A percentile compares a stretch with the other conserved stretches of the same genome.
These are phyloP conservation scores for Microcebus lehilahytsara DNA, from an alignment of 2,113 vertebrate genomes.

Conservation along the genomic window DNA sequence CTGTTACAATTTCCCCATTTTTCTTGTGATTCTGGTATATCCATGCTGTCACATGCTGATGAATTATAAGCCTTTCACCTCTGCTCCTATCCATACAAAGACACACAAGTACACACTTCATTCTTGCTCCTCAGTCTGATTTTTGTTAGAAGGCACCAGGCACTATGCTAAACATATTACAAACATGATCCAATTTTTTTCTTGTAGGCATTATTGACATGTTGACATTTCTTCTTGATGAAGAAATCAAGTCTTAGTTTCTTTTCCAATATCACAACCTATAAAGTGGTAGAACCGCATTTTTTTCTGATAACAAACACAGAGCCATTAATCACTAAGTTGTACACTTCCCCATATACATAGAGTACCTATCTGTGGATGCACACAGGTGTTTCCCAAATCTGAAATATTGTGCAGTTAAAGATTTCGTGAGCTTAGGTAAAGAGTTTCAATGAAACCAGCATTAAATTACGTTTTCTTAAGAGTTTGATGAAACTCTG, in stretches of 20 bases:
- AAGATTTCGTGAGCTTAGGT: background rate
- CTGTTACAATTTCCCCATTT: background rate
- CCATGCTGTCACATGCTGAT: background rate
- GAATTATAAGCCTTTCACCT: background rate
- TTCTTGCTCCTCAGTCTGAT: background rate
- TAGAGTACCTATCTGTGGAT: rapidly evolving
- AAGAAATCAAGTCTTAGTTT: background rate
- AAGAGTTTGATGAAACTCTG: background rate
- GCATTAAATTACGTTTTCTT: background rate
- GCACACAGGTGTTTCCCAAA: background rate
- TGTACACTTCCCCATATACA: background rate
- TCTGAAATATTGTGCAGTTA: background rate
- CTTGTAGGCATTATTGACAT: background rate
- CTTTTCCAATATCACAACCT: background rate
- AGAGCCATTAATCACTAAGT: background rate
- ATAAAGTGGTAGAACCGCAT: background rate
- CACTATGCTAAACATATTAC: background rate
- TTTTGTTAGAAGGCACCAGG: background rate
- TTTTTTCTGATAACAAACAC: background rate
- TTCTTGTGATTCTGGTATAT: background rate
- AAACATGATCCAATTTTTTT: background rate
- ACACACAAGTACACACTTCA: background rate
- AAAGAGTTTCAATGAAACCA: background rate
- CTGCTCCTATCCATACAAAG: rapidly evolving
- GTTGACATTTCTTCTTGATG: background rate